Percentiles rank a stretch among this genome's conserved stretches.
Evolutionary conservation across 2,888 invertebrate genomes (phyloP).

Genomic region (Tolmerus cingulatus): DNA sequence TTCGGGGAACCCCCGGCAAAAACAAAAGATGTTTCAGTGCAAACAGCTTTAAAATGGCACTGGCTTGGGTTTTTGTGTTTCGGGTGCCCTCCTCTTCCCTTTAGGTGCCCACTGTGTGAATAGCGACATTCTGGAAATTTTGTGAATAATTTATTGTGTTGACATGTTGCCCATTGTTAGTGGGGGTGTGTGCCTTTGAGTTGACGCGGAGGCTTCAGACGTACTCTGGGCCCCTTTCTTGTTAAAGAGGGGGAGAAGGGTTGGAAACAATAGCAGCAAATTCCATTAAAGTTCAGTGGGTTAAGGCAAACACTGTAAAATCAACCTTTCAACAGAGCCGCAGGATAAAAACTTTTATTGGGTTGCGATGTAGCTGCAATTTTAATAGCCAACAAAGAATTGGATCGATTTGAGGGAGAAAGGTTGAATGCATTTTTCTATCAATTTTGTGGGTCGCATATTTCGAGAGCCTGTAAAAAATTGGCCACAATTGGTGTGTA

Average conservation of each 20-base stretch:
- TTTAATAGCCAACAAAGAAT: background rate
- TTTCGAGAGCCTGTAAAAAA: background rate
- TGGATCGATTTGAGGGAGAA: background rate
- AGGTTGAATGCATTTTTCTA: background rate
- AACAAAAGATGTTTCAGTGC: background rate
- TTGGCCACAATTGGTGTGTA: background rate
- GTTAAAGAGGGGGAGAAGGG: background rate
- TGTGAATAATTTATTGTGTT: conserved; percentile 33
- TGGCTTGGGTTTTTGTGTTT: background rate
- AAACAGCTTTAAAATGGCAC: background rate
- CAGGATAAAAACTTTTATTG: conserved; percentile 9
- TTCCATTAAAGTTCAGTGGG: conserved; percentile 33
- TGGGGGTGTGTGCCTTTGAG: background rate
- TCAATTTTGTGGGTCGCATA: background rate
- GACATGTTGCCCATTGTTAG: conserved; percentile 8
- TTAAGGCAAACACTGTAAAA: conserved; percentile 24
- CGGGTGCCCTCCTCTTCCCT: background rate
- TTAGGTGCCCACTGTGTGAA: background rate
- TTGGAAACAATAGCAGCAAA: background rate
- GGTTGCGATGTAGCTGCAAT: background rate
- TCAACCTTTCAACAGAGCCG: background rate
- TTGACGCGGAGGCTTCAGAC: background rate
- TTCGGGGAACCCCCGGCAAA: background rate
- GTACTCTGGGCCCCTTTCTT: background rate
- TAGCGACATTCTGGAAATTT: conserved; percentile 13